These are phyloP conservation scores for Agrypnia vestita DNA, from an alignment of 1,140 invertebrate species.

Conservation along the genomic window DNA sequence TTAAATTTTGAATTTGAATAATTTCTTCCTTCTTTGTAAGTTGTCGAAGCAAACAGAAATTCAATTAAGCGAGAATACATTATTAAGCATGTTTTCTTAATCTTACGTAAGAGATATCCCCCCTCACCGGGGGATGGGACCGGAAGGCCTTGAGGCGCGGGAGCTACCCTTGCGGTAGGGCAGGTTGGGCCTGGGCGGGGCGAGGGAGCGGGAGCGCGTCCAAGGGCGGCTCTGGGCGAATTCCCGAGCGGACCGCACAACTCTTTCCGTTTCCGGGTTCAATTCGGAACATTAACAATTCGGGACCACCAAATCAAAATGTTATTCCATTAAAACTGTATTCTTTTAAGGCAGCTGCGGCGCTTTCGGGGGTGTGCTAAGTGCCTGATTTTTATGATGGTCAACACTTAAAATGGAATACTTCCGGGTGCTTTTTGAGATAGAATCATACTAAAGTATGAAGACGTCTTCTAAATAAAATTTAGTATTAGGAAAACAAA, in stretches of 20 bases:
- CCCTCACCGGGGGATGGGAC: background rate
- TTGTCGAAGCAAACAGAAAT: too few relatives aligned
- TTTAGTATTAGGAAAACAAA: too few relatives aligned
- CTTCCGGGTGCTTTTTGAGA: too few relatives aligned
- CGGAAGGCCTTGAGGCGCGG: slow-evolving; percentile 29
- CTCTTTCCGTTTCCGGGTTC: background rate
- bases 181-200: slow-evolving; percentile 1
- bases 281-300: background rate
- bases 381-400: too few relatives aligned
- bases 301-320: background rate
- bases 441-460: too few relatives aligned
- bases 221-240: slow-evolving; percentile 1
- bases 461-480: too few relatives aligned
- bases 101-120: background rate
- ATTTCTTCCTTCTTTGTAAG: background rate
- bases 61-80: background rate
- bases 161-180: slow-evolving; percentile 30
- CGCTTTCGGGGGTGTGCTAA: too few relatives aligned
- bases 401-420: too few relatives aligned
- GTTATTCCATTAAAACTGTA: background rate
- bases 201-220: background rate
- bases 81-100: background rate
- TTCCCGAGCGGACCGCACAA: background rate
- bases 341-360: too few relatives aligned
- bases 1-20: too few relatives aligned